Percentiles rank a stretch among this genome's conserved stretches.
phyloP scores from a whole-genome alignment of 2,797 vertebrate genomes.

The Adelosebastes latens region DNA sequence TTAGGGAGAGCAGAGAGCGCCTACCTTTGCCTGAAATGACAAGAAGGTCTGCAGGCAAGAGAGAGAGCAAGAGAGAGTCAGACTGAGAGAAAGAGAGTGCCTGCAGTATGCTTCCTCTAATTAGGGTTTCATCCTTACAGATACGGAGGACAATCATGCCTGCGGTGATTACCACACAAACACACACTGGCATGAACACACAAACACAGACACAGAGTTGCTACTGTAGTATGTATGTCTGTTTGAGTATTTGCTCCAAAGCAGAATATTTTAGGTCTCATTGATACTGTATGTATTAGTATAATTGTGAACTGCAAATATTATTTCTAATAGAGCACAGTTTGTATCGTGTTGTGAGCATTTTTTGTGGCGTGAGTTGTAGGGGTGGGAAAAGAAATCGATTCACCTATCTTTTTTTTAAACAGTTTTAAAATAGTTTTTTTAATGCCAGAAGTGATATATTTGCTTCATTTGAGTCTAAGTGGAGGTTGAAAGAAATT shows the following conservation, averaged over 20 bases:
- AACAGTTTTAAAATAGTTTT: no score
- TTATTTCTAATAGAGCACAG: neutral
- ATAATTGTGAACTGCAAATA: neutral
- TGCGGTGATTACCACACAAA: neutral
- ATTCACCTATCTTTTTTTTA: no score
- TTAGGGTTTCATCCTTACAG: slow-evolving; percentile 46
- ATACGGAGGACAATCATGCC: slow-evolving; percentile 29
- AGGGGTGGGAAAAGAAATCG: rapidly evolving
- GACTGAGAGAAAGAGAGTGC: slow-evolving; percentile 15
- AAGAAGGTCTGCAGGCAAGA: slow-evolving; percentile 34
- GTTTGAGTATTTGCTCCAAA: neutral
- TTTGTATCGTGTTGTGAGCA: neutral
- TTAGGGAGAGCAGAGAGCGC: slow-evolving; percentile 37
- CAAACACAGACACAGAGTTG: neutral
- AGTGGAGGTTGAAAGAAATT: no score
- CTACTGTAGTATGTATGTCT: neutral
- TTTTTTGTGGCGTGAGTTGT: neutral
- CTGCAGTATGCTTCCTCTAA: slow-evolving; percentile 37
- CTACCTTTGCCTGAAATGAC: slow-evolving; percentile 53
- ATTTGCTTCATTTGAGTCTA: no score
- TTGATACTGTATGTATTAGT: neutral
- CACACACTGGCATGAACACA: neutral
- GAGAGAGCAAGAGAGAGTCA: neutral
- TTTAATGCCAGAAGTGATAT: no score
- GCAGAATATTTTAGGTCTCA: neutral